A percentile compares a stretch with the other conserved stretches of the same genome.
Evolutionary conservation across 2,888 invertebrate genomes (phyloP).

Genomic region (Lamproptera curius): DNA sequence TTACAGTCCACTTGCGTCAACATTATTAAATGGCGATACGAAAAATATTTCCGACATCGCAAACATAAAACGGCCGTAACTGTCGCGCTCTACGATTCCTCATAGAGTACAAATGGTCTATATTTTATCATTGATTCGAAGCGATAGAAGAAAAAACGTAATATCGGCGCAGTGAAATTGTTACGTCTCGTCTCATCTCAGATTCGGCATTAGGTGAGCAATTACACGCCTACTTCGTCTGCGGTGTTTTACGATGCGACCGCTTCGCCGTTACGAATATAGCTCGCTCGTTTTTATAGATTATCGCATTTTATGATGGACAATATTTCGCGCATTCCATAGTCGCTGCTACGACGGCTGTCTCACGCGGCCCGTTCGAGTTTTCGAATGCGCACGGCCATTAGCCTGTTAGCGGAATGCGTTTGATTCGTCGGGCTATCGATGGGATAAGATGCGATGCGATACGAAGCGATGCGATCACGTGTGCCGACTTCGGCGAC

Average conservation of each 20-base stretch:
- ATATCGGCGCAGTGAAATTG: conserved; percentile 36
- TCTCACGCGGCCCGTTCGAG: not conserved
- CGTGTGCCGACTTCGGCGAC: no score
- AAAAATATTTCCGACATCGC: conserved; percentile 17
- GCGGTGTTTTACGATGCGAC: conserved; percentile 8
- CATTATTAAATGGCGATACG: conserved; percentile 15
- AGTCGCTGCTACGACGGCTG: not conserved
- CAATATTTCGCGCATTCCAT: conserved; percentile 9
- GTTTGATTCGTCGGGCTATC: no score
- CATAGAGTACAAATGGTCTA: conserved; percentile 24
- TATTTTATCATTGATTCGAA: conserved; percentile 26
- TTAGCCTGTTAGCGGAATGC: conserved; percentile 1
- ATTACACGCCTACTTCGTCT: conserved; percentile 49
- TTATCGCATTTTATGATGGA: conserved; percentile 11
- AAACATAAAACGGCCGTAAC: conserved; percentile 21
- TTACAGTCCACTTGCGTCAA: conserved; percentile 16
- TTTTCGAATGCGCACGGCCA: no score
- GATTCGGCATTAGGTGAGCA: conserved; percentile 48
- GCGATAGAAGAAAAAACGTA: no score
- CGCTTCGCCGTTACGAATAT: conserved; percentile 3
- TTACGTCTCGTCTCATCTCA: conserved; percentile 44
- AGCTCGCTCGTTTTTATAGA: conserved; percentile 4
- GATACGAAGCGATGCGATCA: no score
- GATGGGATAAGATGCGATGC: no score
- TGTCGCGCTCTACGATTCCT: conserved; percentile 18